Evolutionary conservation across 1,140 invertebrate genomes (phyloP), one percentile per base, ranked within the genome.

Genomic region (Drosophila nannoptera): DNA sequence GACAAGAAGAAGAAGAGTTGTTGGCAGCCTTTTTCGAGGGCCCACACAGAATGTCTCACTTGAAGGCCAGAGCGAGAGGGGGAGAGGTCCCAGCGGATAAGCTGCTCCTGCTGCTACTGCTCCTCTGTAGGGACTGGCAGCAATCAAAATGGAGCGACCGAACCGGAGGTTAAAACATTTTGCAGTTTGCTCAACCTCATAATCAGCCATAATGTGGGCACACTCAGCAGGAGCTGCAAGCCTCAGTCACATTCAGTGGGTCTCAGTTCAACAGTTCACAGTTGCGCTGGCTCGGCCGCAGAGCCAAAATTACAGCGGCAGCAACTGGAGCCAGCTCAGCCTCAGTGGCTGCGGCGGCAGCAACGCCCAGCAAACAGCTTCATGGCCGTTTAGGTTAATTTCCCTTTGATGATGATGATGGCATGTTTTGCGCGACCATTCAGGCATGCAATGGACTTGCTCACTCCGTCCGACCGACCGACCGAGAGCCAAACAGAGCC

Each of bases 321-420:
- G 54, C 48, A 46, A 22, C 22, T 22, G 22, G 22, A 22, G 3
- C 1, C 22, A 22, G 22, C 22, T 22, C 22, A 22, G 22, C 22
- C 22, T 22, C 22, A 22, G 22, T 22, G 22, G 7, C 43, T 16
- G 8, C 36, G 52, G 67, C 38, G 64, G 63, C 65, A 68, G 61
- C 16, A 64, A 61, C 78, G 77, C 60, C 63, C 69, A 61, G 56
- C 72, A 68, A 65, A 48, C 75, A 75, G 73, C 76, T 84, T 80
- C 76, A 83, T 86, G 80, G 80, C 76, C 81, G 81, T 73, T 84
- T 84, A 80, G 80, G 80, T 84, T 78, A 80, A 86, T 80, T 84
- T 86, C 81, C 76, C 80, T 84, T 84, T 77, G 74, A 77, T 77
- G 71, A 83, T 83, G 78, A 81, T 82, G 80, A 84, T 84, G 80